A percentile compares a stretch with the other conserved stretches of the same genome.
phyloP scores from a whole-genome alignment of 2,888 invertebrate genomes.

The Pristionchus fissidentatus region DNA sequence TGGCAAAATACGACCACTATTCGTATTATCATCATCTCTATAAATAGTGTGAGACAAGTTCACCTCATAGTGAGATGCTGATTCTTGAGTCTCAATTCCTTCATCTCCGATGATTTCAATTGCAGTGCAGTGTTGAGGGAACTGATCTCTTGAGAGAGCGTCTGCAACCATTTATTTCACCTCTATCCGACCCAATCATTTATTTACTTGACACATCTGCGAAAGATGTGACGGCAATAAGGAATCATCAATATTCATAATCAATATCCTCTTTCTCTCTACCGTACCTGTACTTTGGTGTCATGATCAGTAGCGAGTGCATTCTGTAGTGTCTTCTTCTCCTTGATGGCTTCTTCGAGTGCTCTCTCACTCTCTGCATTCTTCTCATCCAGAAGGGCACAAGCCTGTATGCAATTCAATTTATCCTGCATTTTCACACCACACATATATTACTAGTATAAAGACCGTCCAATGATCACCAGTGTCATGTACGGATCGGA shows the following conservation, averaged over 20 bases:
- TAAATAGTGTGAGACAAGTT: neutral
- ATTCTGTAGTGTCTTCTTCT: slow-evolving; percentile 48
- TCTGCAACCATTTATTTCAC: slow-evolving; percentile 53
- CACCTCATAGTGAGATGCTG: slow-evolving; percentile 48
- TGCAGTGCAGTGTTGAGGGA: slow-evolving; percentile 67
- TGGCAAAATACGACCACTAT: neutral
- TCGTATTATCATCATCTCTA: neutral
- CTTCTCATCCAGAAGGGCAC: slow-evolving; percentile 49
- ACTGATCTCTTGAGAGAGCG: slow-evolving; percentile 65
- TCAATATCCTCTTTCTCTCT: neutral
- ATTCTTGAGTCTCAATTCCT: slow-evolving; percentile 63
- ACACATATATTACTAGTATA: neutral
- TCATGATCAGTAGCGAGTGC: slow-evolving; percentile 48
- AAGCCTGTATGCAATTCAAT: slow-evolving; percentile 10
- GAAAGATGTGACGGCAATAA: neutral
- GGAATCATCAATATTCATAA: neutral
- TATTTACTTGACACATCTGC: neutral
- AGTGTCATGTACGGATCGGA: slow-evolving; percentile 18
- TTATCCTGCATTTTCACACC: neutral
- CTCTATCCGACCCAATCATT: neutral
- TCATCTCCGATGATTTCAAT: slow-evolving; percentile 67
- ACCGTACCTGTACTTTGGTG: slow-evolving; percentile 42
- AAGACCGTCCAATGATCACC: neutral
- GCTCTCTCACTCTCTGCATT: slow-evolving; percentile 47
- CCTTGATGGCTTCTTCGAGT: slow-evolving; percentile 18